Conservation (phyloP, 1,140 invertebrate genomes). For the Penaeus vannamei region DNA sequence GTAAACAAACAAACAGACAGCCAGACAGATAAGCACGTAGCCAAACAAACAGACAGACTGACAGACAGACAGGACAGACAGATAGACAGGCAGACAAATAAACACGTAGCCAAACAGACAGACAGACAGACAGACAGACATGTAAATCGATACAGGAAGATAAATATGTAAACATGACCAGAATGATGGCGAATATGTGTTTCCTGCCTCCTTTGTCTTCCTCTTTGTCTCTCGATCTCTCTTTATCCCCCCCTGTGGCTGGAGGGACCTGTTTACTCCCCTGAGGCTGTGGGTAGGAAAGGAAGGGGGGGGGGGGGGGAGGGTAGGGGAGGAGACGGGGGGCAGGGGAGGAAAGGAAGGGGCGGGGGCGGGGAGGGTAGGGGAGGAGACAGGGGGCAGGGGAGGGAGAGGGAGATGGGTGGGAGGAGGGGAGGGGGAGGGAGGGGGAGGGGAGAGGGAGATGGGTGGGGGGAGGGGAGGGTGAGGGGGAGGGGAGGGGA, state of each 20-base stretch:
- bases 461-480: not conserved
- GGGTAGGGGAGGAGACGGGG: not conserved
- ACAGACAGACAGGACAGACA: not conserved
- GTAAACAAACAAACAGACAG: too few species aligned
- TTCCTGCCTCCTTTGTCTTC: too few species aligned
- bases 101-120: not conserved
- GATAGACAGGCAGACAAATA: not conserved
- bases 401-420: not conserved
- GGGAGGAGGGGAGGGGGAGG: not conserved
- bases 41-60: too few species aligned
- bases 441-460: not conserved
- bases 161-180: too few species aligned
- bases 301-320: not conserved
- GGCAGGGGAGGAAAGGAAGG: not conserved
- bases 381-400: not conserved
- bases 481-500: not conserved
- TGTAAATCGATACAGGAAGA: not conserved
- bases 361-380: not conserved
- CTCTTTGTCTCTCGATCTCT: too few species aligned
- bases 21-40: too few species aligned
- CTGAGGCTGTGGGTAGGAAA: not conserved
- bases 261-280: not conserved
- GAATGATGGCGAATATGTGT: too few species aligned
- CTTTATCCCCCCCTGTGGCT: too few species aligned
- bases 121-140: not conserved